These are phyloP conservation scores for Drosophila kambysellisi DNA, from an alignment of 2,888 invertebrate genomes.

Conservation along the genomic window DNA sequence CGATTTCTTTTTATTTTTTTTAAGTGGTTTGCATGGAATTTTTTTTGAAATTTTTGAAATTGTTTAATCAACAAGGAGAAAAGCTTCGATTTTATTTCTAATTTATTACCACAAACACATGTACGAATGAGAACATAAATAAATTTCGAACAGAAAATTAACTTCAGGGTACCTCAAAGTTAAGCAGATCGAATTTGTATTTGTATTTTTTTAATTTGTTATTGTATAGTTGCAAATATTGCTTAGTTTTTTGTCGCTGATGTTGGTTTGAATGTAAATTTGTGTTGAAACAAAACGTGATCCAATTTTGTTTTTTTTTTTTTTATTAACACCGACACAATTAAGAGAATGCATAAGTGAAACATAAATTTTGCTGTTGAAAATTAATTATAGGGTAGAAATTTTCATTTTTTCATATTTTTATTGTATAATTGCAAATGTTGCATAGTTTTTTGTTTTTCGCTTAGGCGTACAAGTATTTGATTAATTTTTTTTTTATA, in stretches of 20 bases:
- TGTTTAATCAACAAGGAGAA: constrained; percentile 10
- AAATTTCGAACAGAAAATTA: neutral
- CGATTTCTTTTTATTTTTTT: constrained; percentile 34
- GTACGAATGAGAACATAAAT: constrained; percentile 8
- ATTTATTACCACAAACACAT: constrained; percentile 19
- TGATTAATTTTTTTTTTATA: constrained; percentile 1
- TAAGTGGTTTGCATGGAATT: constrained; percentile 4
- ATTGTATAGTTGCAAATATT: constrained; percentile 17
- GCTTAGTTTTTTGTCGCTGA: constrained; percentile 2
- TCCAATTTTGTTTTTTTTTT: neutral
- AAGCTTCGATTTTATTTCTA: neutral
- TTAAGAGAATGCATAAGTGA: constrained; percentile 6
- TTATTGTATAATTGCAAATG: constrained; percentile 26
- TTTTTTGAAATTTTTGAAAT: constrained; percentile 10
- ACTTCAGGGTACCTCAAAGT: constrained; percentile 3
- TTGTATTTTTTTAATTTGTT: constrained; percentile 23
- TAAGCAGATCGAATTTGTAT: constrained; percentile 9
- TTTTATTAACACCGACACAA: constrained; percentile 15
- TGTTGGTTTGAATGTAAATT: constrained; percentile 1
- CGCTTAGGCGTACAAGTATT: constrained; percentile 39
- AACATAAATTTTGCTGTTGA: constrained; percentile 4
- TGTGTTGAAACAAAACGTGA: constrained; percentile 3
- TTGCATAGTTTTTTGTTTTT: constrained; percentile 12
- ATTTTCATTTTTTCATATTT: constrained; percentile 30
- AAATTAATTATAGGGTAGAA: constrained; percentile 8